Percentiles rank a stretch among this genome's conserved stretches.
Evolutionary conservation across 2,888 invertebrate genomes (phyloP).

Genomic region (Acronicta alni): DNA sequence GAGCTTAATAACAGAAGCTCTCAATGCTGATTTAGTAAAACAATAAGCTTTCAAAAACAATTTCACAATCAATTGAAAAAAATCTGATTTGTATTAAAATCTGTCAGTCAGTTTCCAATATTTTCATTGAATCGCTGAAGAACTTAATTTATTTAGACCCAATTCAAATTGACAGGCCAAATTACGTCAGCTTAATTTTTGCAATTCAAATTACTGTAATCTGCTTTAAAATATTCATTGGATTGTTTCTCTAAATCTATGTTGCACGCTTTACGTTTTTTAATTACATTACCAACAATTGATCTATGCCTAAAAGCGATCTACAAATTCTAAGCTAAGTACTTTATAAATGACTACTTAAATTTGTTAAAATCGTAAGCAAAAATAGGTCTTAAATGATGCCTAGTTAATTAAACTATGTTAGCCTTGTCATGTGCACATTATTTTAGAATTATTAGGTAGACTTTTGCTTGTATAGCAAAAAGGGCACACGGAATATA

Average conservation of each 20-base stretch:
- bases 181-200: conserved; percentile 23
- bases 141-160: conserved; percentile 15
- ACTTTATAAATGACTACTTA: background rate
- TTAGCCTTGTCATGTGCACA: no score
- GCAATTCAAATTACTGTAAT: conserved; percentile 29
- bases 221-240: conserved; percentile 18
- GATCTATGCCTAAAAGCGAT: no score
- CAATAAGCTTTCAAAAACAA: conserved; percentile 15
- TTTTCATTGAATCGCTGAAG: conserved; percentile 29
- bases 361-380: background rate
- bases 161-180: conserved; percentile 36
- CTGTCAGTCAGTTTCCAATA: background rate
- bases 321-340: background rate
- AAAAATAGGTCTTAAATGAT: no score
- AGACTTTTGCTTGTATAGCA: no score
- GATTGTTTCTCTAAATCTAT: conserved; percentile 14
- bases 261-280: background rate
- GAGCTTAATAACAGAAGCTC: no score
- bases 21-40: background rate
- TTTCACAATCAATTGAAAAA: conserved; percentile 11
- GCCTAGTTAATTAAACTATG: no score
- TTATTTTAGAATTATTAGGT: no score
- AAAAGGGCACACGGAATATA: no score
- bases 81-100: conserved; percentile 10
- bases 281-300: no score